phyloP scores from a whole-genome alignment of 2,797 vertebrate genomes.

The Botia almorhae region DNA sequence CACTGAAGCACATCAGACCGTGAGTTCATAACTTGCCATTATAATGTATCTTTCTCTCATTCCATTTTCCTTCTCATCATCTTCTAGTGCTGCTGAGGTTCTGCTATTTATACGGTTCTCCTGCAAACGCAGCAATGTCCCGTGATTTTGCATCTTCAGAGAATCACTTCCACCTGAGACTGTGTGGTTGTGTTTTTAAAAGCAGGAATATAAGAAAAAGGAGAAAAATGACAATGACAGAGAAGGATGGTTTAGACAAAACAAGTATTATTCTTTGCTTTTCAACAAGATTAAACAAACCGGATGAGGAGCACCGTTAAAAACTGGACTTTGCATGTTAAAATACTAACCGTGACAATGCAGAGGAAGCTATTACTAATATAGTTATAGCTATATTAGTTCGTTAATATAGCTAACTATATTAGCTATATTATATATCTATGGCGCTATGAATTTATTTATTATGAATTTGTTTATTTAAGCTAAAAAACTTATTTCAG shows the following conservation, averaged over 20 bases:
- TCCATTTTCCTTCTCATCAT: background rate
- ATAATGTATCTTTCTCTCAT: background rate
- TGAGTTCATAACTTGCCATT: background rate
- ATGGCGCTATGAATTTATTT: too few relatives aligned
- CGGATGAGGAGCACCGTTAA: too few relatives aligned
- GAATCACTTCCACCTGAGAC: background rate
- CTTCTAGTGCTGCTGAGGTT: background rate
- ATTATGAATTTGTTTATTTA: too few relatives aligned
- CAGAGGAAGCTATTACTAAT: too few relatives aligned
- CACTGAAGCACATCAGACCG: background rate
- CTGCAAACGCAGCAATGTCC: constrained; percentile 18
- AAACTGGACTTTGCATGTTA: too few relatives aligned
- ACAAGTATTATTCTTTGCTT: too few relatives aligned
- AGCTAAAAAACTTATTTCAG: too few relatives aligned
- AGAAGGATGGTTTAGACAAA: background rate
- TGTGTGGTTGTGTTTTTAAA: background rate
- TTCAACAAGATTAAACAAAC: too few relatives aligned
- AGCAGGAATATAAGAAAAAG: background rate
- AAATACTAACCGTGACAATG: too few relatives aligned
- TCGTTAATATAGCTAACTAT: too few relatives aligned
- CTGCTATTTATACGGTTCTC: background rate
- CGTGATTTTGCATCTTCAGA: constrained; percentile 16
- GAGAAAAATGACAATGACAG: background rate
- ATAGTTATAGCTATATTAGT: too few relatives aligned
- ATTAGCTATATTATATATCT: too few relatives aligned